Evolutionary conservation across 2,797 vertebrate species (phyloP), one percentile per base, ranked within the genome.

Genomic region (Peromyscus aztecus): DNA sequence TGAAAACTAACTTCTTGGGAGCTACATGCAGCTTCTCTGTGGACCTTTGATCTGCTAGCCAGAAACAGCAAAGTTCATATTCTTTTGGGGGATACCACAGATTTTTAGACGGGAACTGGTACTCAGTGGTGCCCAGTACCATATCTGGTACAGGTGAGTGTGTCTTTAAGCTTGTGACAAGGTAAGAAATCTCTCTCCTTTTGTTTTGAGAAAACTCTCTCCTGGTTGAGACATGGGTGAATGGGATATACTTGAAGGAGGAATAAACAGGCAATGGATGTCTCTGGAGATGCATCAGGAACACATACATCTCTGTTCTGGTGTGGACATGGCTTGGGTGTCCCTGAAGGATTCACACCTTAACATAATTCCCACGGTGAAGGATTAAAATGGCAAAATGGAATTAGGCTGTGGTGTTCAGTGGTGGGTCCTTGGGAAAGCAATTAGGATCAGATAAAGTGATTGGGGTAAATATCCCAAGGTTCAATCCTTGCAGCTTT

Each of bases 101-200:
- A 10, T 65, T 11, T 61, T 21, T 57, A 37, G 24, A 17, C 2
- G 23, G 77, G 69, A 29, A 65, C 11, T 12, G 24, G 14, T 40
- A 31, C 1, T 85, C 6, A 3, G 0, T 13, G 43, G 11, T 34
- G 24, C 19, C 34, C 13, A 31, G 4, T n/a, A 13, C 4, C 31
- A 2, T 1, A 23, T 2, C 7, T 55, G 7, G n/a, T 17, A 17
- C 12, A 11, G 2, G 5, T 1, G 2, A 34, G 17, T 59, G 7
- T 4, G 27, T 94, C 71, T 75, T 31, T 55, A 34, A 31, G 27
- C 10, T 43, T 71, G 14, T 31, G 14, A 73, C 34, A 49, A n/a
- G 1, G 8, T 63, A 2, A 59, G 77, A 89, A 78, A 34, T 81
- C 27, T 69, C 12, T 77, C 57, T 87, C 10, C 1, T 87, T 43